Conservation (phyloP, 2,113 vertebrate species). For the Siniperca knerii region DNA sequence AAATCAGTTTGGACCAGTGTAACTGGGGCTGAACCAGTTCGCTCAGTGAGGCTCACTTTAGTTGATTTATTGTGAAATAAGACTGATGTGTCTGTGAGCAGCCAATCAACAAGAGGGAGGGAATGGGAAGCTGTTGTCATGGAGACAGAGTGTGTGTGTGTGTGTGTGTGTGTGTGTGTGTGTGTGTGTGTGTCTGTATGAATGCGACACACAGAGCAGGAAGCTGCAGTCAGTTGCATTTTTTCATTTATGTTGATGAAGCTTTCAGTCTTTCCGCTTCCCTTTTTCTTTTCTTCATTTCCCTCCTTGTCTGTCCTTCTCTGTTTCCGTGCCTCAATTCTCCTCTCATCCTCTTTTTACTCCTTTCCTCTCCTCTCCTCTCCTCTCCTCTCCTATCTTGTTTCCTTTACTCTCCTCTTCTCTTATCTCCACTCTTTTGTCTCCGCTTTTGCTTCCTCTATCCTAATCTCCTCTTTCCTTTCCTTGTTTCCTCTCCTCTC, state of each 20-base stretch:
- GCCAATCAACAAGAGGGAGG: background rate
- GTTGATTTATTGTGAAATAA: background rate
- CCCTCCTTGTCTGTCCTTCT: background rate
- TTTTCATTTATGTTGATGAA: background rate
- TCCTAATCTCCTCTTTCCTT: background rate
- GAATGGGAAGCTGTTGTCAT: conserved; percentile 21
- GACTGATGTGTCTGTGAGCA: background rate
- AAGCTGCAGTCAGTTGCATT: background rate
- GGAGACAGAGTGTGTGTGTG: conserved; percentile 23
- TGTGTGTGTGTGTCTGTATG: background rate
- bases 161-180: background rate
- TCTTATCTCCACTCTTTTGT: background rate
- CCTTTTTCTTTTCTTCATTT: background rate
- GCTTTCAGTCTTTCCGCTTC: background rate
- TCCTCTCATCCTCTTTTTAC: too few relatives aligned
- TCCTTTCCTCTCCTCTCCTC: background rate
- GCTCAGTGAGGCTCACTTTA: background rate
- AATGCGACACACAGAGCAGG: background rate
- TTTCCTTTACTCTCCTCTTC: background rate
- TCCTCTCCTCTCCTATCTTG: background rate
- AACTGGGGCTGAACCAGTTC: background rate
- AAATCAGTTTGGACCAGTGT: too few relatives aligned
- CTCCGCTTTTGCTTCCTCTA: background rate
- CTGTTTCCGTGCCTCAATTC: too few relatives aligned
- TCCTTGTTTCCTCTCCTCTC: background rate